These are phyloP conservation scores for Andrena cerasifolii DNA, from an alignment of 1,140 invertebrate species.

Conservation along the genomic window DNA sequence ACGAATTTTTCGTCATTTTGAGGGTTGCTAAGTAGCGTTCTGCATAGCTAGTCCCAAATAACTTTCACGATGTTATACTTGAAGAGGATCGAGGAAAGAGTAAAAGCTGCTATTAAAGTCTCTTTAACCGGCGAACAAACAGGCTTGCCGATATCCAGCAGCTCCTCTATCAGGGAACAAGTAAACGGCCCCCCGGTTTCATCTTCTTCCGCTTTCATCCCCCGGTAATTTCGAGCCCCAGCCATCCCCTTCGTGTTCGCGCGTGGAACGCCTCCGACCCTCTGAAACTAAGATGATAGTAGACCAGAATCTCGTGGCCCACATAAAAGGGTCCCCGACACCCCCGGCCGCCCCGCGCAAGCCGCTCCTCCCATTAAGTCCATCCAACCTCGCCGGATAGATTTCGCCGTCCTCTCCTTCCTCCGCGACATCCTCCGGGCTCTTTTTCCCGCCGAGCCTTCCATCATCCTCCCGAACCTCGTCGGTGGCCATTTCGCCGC, in stretches of 20 bases:
- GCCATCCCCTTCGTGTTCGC: neutral
- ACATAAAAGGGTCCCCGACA: conserved; percentile 49
- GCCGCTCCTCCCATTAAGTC: neutral
- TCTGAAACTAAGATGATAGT: neutral
- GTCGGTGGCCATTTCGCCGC: conserved; percentile 19
- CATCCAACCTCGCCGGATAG: neutral
- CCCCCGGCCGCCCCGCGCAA: neutral
- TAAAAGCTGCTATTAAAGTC: neutral
- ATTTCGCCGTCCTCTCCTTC: neutral
- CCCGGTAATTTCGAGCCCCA: conserved; percentile 21
- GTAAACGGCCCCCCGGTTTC: conserved; percentile 30
- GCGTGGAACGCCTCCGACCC: conserved; percentile 27
- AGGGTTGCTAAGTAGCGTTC: no score
- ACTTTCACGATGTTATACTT: no score
- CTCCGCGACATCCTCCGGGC: neutral
- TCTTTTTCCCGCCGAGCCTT: neutral
- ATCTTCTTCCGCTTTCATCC: conserved; percentile 17
- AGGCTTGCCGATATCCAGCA: neutral
- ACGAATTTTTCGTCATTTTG: no score
- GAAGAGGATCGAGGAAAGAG: neutral
- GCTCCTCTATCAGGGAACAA: conserved; percentile 33
- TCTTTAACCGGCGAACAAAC: conserved; percentile 4
- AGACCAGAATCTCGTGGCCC: conserved; percentile 26
- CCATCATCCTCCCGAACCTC: neutral
- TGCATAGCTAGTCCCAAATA: no score